A percentile compares a stretch with the other conserved stretches of the same genome.
Conservation (phyloP, 1,140 invertebrate species). For the Propsilocerus akamusi region DNA sequence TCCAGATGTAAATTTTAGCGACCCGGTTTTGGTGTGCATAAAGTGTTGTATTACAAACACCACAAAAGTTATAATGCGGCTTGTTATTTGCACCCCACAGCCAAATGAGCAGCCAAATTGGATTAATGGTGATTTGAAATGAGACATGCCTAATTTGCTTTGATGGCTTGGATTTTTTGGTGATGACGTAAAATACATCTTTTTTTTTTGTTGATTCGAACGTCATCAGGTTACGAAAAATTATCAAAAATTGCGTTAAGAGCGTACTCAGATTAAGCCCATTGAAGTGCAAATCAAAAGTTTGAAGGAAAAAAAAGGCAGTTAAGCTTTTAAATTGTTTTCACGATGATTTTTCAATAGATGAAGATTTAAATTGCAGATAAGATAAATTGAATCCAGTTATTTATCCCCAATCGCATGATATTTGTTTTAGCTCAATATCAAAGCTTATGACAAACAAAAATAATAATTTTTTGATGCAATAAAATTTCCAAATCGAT, state of each 20-base stretch:
- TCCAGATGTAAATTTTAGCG: not conserved
- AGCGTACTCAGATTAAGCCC: not conserved
- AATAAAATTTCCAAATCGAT: too few species aligned
- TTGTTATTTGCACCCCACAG: not conserved
- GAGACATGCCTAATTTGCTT: constrained; percentile 1
- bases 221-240: not conserved
- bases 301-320: not conserved
- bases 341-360: too few species aligned
- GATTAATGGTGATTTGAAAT: constrained; percentile 3
- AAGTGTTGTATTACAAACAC: constrained; percentile 3
- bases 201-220: not conserved
- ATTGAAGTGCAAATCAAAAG: not conserved
- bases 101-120: not conserved
- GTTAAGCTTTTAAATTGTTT: too few species aligned
- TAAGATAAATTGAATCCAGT: too few species aligned
- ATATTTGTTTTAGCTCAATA: too few species aligned
- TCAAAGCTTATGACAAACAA: too few species aligned
- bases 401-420: too few species aligned
- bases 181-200: not conserved
- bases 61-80: not conserved
- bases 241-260: too few species aligned
- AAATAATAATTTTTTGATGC: too few species aligned
- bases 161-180: not conserved
- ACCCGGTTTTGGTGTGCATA: not conserved
- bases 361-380: too few species aligned